These are phyloP conservation scores for Eriocheir sinensis DNA, from an alignment of 1,140 invertebrate species.

Conservation along the genomic window DNA sequence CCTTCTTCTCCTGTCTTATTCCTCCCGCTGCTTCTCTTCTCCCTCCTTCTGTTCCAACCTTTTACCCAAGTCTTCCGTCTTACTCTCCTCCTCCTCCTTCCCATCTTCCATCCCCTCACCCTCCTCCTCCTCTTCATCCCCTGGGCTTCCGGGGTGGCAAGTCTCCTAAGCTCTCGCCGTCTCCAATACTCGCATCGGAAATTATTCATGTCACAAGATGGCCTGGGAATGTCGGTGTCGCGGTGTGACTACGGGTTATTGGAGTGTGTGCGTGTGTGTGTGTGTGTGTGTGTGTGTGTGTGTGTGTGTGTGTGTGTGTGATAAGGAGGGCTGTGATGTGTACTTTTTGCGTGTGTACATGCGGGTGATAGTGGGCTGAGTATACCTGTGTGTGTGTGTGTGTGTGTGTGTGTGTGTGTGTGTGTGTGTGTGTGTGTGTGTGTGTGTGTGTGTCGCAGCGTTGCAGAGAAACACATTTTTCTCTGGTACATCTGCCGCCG, in stretches of 20 bases:
- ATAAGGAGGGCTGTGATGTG: too few species aligned
- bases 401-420: too few species aligned
- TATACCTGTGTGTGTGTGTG: too few species aligned
- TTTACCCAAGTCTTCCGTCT: not conserved
- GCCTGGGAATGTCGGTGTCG: not conserved
- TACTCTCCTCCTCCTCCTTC: not conserved
- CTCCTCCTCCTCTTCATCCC: not conserved
- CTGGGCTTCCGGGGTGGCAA: not conserved
- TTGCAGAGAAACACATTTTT: conserved; percentile 17
- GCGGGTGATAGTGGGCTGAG: too few species aligned
- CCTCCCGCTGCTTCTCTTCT: too few species aligned
- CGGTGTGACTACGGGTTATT: not conserved
- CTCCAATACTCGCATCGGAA: not conserved
- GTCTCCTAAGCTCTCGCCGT: not conserved
- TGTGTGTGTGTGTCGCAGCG: not conserved
- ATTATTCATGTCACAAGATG: conserved; percentile 16
- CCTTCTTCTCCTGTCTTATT: too few species aligned
- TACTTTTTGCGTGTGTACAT: too few species aligned
- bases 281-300: too few species aligned
- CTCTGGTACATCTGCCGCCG: not conserved
- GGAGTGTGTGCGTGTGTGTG: not conserved
- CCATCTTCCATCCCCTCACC: not conserved
- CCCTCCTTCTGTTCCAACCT: too few species aligned
- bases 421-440: too few species aligned
- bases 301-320: too few species aligned